Evolutionary conservation across 2,797 vertebrate species (phyloP), one percentile per base, ranked within the genome.

Genomic region (Sparus aurata): DNA sequence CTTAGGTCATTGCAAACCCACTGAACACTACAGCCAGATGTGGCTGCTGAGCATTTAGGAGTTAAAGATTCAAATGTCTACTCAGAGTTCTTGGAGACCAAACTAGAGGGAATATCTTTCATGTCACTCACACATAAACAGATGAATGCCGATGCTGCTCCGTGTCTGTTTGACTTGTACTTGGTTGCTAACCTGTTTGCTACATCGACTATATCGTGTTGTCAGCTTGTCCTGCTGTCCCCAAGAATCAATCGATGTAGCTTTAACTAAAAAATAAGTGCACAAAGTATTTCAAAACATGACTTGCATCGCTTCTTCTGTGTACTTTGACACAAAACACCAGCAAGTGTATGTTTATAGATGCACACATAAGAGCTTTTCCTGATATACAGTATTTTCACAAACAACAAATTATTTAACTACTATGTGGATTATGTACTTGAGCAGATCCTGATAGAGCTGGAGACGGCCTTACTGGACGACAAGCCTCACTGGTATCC

Each of bases 401-500:
- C 9, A 2, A 58, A 68, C 58, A 50, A 18, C n/a, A n/a, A 74
- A 57, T 58, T 43, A 25, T 62, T 63, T 34, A 9, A 61, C 38
- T 3, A 16, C 58, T 45, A 1, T 46, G 49, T 63, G 61, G 17
- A 25, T 79, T 69, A 0, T 84, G 60, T 34, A 82, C 72, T 25
- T 43, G 34, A 74, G 65, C 93, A 99, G 98, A 96, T 99, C 91
- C 96, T 99, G 77, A 99, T 99, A 78, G 98, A 99, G 94, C 92
- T 99, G 94, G 98, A 99, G 93, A 99, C 97, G 46, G 98, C 98
- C n/a, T 96, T 97, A 91, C 93, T 99, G 93, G 98, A 99, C 46
- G 98, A 99, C 92, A 98, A 99, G 85, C 97, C 98, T 86, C 98
- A 99, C 87, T 99, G 97, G 98, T 99, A 99, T 92, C 98, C 98